phyloP scores from a whole-genome alignment of 2,797 vertebrate genomes.

The Myotis daubentonii region DNA sequence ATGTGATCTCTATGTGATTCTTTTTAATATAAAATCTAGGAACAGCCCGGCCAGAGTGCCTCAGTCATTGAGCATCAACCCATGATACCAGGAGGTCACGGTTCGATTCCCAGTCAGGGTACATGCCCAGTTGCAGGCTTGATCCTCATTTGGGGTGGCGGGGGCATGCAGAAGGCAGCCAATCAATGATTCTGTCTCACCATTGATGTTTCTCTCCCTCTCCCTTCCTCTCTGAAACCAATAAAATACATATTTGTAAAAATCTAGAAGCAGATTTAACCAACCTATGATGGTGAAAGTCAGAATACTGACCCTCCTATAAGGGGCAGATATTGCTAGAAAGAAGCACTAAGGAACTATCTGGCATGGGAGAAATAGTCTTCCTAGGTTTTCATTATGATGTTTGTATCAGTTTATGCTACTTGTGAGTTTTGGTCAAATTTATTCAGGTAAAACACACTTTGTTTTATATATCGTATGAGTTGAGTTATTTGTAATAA shows the following conservation, averaged over 20 bases:
- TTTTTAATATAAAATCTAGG: neutral
- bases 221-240: no score
- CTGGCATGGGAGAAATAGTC: neutral
- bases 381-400: neutral
- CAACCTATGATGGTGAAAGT: neutral
- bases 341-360: neutral
- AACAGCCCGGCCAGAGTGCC: neutral
- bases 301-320: neutral
- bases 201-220: no score
- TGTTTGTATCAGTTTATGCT: neutral
- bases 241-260: neutral
- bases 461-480: neutral
- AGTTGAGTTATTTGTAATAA: neutral
- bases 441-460: neutral
- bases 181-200: no score
- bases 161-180: no score
- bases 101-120: no score
- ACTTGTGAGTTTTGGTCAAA: neutral
- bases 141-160: no score
- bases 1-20: neutral
- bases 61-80: no score
- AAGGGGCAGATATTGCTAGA: neutral
- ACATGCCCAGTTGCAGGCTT: no score
- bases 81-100: no score
- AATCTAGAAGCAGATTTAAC: neutral